Evolutionary conservation across 2,797 vertebrate species (phyloP).

Genomic region (Nannoperca australis): DNA sequence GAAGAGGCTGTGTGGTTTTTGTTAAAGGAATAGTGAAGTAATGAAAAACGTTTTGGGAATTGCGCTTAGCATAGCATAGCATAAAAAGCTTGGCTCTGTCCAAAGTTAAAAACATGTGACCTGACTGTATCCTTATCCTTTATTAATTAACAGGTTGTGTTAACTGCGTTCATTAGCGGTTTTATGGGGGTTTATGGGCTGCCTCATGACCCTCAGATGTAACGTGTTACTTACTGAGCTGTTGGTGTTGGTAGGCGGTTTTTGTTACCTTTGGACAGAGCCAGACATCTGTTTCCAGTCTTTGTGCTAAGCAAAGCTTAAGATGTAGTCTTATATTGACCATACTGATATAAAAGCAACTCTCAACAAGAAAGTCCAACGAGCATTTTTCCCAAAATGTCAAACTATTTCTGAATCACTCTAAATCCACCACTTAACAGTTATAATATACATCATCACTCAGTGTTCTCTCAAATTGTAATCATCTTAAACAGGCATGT

Average conservation of each 20-base stretch:
- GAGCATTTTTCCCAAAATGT: conserved; percentile 10
- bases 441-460: conserved; percentile 20
- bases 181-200: neutral
- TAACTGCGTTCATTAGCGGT: neutral
- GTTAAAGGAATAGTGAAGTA: neutral
- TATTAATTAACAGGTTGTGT: too few species aligned
- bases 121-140: too few species aligned
- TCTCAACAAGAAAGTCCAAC: neutral
- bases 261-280: neutral
- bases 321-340: neutral
- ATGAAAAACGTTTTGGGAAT: neutral
- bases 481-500: conserved; percentile 3
- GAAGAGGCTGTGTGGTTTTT: conserved; percentile 7
- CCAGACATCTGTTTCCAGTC: neutral
- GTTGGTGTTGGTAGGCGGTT: neutral
- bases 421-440: conserved; percentile 16
- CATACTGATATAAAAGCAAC: neutral
- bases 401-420: conserved; percentile 28
- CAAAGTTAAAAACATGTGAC: neutral
- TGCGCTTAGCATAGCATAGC: neutral
- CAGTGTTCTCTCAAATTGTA: conserved; percentile 32
- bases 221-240: neutral
- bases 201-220: neutral
- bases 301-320: conserved; percentile 5
- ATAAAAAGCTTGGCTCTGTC: neutral